Evolutionary conservation across 2,797 vertebrate species (phyloP), one percentile per base, ranked within the genome.

Genomic region (Takifugu ocellatus): DNA sequence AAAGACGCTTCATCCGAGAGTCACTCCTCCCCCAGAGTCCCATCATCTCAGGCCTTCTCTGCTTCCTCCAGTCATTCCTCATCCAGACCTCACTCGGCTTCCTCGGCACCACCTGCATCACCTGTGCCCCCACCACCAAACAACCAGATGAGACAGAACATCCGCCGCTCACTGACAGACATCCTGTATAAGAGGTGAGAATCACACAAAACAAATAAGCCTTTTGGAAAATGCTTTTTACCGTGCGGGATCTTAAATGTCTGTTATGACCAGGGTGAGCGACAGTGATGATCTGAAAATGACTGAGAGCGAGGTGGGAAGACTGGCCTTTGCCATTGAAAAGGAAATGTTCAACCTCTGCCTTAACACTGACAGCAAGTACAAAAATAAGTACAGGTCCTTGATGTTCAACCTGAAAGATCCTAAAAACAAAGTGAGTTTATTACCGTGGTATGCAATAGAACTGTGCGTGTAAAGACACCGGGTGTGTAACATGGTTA

Each of bases 321-420:
- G 87, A 56, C 82, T 99, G 15, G 93, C 97, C 0, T 79, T 94
- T 53, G 93, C 88, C 76, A 98, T 99, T 47, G 98, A 99, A 82
- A 99, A 97, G 77, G 97, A 99, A 76, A 93, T 99, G 94, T 99
- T 99, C 72, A 94, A 89, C 77, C 84, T 99, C 57, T 99, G 93
- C 78, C 93, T 93, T 48, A 94, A 92, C 68, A 99, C 97, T 0
- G 97, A 98, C 86, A 98, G 90, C 89, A 94, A 96, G 69, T 99
- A 99, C 84, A 99, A 99, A 90, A 98, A 95, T 85, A 98, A 98
- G 74, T 99, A 99, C 82, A 91, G 97, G 49, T 95, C 94, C 63
- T 93, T 99, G 78, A 99, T 99, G 96, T 97, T 99, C 81, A 98
- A 98, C 84, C 91, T 99, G 51, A 99, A 99, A 79, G 97, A 99